Conservation (phyloP, 2,888 invertebrate species). For the Monoplex corrugatus region DNA sequence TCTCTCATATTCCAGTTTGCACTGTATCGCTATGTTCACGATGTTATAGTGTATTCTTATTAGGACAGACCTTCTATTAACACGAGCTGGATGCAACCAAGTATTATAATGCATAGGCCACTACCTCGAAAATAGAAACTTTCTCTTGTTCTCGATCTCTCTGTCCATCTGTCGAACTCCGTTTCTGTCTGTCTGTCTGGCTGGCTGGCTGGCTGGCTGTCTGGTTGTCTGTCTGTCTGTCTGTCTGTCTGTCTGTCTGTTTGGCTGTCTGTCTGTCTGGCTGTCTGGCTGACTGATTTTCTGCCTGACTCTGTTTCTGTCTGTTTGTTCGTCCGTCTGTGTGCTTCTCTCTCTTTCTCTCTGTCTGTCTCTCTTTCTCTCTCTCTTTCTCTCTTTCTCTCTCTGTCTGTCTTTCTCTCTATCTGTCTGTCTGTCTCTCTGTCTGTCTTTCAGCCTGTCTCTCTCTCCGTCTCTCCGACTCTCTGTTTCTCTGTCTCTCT, state of each 20-base stretch:
- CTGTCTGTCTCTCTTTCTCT: background rate
- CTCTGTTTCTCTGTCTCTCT: background rate
- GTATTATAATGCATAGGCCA: too few relatives aligned
- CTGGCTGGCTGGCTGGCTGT: too few relatives aligned
- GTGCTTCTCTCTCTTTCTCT: background rate
- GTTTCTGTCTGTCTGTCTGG: background rate
- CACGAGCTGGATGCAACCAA: too few relatives aligned
- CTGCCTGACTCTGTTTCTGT: background rate
- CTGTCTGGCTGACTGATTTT: background rate
- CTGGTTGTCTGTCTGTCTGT: background rate
- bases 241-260: constrained; percentile 1
- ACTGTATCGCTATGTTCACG: too few relatives aligned
- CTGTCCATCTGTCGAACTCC: background rate
- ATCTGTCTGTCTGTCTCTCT: background rate
- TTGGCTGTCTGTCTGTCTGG: constrained; percentile 25
- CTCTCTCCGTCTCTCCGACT: background rate
- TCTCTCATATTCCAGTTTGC: too few relatives aligned
- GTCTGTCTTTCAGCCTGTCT: background rate
- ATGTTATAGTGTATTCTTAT: too few relatives aligned
- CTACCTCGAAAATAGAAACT: too few relatives aligned
- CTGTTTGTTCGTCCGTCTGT: too few relatives aligned
- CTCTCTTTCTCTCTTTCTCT: background rate
- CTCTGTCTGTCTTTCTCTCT: background rate
- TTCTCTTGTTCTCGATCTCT: background rate
- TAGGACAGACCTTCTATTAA: too few relatives aligned